A percentile compares a stretch with the other conserved stretches of the same genome.
Conservation (phyloP, 1,140 invertebrate species). For the Ectropis grisescens region DNA sequence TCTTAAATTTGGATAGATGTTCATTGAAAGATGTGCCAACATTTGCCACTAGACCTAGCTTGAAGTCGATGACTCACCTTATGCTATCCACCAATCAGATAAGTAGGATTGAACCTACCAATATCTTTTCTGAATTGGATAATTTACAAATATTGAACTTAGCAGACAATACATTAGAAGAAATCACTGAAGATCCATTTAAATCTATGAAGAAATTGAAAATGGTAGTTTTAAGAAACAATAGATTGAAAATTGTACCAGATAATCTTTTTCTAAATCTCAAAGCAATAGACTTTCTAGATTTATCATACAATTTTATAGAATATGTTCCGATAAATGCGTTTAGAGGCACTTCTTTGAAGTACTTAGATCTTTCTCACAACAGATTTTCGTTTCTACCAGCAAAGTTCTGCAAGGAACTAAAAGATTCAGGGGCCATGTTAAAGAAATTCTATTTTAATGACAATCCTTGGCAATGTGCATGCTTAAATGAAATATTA, state of each 20-base stretch:
- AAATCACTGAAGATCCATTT: slow-evolving; percentile 27
- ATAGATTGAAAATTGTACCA: slow-evolving; percentile 31
- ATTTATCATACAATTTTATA: slow-evolving; percentile 42
- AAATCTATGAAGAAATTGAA: slow-evolving; percentile 32
- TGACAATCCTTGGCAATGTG: slow-evolving; percentile 54
- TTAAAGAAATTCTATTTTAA: slow-evolving; percentile 43
- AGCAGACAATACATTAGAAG: slow-evolving; percentile 17
- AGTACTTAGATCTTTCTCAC: neutral
- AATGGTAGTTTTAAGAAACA: slow-evolving; percentile 28
- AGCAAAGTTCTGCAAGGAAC: slow-evolving; percentile 44
- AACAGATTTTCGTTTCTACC: slow-evolving; percentile 37
- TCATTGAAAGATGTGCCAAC: slow-evolving; percentile 26
- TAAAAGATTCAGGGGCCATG: slow-evolving; percentile 35
- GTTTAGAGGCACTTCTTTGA: slow-evolving; percentile 24
- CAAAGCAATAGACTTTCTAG: slow-evolving; percentile 22
- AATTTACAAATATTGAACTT: slow-evolving; percentile 33
- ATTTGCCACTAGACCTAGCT: slow-evolving; percentile 27
- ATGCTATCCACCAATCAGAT: slow-evolving; percentile 36
- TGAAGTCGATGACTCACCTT: slow-evolving; percentile 31
- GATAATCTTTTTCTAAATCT: slow-evolving; percentile 37
- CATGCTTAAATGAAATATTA: slow-evolving; percentile 33
- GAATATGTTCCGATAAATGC: slow-evolving; percentile 29
- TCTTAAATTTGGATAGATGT: slow-evolving; percentile 35
- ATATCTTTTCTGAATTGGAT: slow-evolving; percentile 5
- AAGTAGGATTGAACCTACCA: neutral